Conservation (phyloP, 2,888 invertebrate genomes). For the Cenopis cana region DNA sequence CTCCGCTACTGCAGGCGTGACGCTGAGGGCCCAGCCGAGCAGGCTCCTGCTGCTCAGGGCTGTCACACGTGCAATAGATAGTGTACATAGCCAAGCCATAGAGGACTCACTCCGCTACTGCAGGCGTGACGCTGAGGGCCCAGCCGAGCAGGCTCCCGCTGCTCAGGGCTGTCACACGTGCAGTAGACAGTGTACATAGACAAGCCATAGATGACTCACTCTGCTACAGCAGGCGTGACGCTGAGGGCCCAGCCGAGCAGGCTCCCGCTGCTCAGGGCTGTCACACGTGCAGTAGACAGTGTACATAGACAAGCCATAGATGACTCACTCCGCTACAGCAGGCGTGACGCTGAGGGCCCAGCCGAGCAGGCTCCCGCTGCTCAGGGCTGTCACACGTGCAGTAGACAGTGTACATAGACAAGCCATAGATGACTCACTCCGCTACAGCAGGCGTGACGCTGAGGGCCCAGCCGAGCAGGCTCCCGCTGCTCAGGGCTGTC, state of each 20-base stretch:
- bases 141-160: too few relatives aligned
- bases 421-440: too few relatives aligned
- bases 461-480: too few relatives aligned
- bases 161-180: too few relatives aligned
- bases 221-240: slow-evolving; percentile 68
- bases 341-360: too few relatives aligned
- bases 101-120: too few relatives aligned
- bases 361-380: slow-evolving; percentile 54
- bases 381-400: slow-evolving; percentile 14
- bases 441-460: too few relatives aligned
- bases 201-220: slow-evolving; percentile 69
- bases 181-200: not conserved
- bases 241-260: slow-evolving; percentile 70
- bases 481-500: too few relatives aligned
- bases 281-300: slow-evolving; percentile 63
- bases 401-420: too few relatives aligned
- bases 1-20: slow-evolving; percentile 53
- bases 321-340: slow-evolving; percentile 60
- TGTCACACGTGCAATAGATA: too few relatives aligned
- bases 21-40: slow-evolving; percentile 23
- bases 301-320: slow-evolving; percentile 59
- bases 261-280: slow-evolving; percentile 80
- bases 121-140: too few relatives aligned
- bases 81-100: too few relatives aligned
- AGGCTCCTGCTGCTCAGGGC: slow-evolving; percentile 53